Evolutionary conservation across 1,140 invertebrate species (phyloP).

Genomic region (Drosophila arawakana): DNA sequence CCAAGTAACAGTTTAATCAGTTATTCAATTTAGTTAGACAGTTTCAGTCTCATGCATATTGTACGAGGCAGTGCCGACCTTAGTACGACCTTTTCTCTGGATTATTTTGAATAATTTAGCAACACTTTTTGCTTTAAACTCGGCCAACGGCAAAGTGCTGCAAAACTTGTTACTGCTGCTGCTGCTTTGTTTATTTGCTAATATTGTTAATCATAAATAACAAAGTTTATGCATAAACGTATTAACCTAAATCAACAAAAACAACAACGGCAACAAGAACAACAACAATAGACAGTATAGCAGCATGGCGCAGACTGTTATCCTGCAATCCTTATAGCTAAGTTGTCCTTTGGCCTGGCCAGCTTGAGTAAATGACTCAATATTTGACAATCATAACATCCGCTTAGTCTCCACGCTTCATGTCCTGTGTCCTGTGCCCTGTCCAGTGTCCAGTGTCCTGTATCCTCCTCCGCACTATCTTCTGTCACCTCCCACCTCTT

Average conservation of each 20-base stretch:
- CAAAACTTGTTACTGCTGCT: neutral
- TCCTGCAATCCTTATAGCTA: conserved; percentile 20
- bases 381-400: conserved; percentile 80
- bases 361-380: conserved; percentile 78
- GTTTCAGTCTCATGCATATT: conserved; percentile 77
- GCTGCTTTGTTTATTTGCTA: conserved; percentile 55
- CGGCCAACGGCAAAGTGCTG: neutral
- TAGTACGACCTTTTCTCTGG: conserved; percentile 66
- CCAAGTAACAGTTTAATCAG: conserved; percentile 75
- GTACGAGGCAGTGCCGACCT: conserved; percentile 57
- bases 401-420: conserved; percentile 45
- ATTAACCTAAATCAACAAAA: conserved; percentile 76
- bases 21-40: conserved; percentile 82
- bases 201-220: conserved; percentile 79
- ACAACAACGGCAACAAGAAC: conserved; percentile 21
- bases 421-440: neutral
- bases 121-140: conserved; percentile 51
- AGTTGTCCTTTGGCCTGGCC: conserved; percentile 48
- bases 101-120: conserved; percentile 75
- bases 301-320: conserved; percentile 8
- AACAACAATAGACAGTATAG: conserved; percentile 17
- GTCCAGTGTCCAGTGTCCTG: neutral
- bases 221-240: conserved; percentile 82
- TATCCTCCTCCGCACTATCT: neutral
- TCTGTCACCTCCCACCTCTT: neutral